Evolutionary conservation across 1,140 invertebrate genomes (phyloP), one percentile per base, ranked within the genome.

Genomic region (Drosophila mojavensis): DNA sequence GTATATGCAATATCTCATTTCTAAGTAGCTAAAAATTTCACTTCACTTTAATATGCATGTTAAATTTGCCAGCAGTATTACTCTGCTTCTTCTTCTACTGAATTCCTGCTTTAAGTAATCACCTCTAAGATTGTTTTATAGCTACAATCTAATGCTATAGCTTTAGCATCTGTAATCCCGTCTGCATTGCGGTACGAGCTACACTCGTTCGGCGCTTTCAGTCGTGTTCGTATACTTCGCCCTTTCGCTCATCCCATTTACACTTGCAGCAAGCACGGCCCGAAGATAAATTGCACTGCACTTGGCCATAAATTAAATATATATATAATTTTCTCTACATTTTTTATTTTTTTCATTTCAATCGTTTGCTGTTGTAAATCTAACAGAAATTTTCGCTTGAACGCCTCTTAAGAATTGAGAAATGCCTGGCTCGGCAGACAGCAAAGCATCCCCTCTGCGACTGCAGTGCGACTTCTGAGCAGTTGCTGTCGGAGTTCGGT

Each of bases 351-450:
- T 17, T 17, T 17, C 0, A 4, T 53, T 68, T 64, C 6, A 56
- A 50, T 61, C 66, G 5, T 47, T 26, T 24, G 20, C 3, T 24
- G 20, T 56, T 71, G 60, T 51, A 41, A 68, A 70, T 66, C 69
- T 70, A 66, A 64, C 33, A 63, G 56, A 71, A 82, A 61, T 78
- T 17, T 55, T 41, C 73, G 68, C 73, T 56, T 80, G 84, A 88
- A 83, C 79, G 83, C 83, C 80, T 83, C 53, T 56, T 61, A 83
- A 89, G 83, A 78, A 85, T 88, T 67, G 61, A 26, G 61, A 24
- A 75, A 81, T 72, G 64, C 48, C 56, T 62, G 28, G 39, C 41
- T 47, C 43, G 9, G 43, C 43, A 45, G 13, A 33, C 33, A 56
- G 54, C 15, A 9, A 15, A 39, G 48, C 5, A 47, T 17, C 5